Evolutionary conservation across 2,888 invertebrate genomes (phyloP).

Genomic region (Protonemura montana): DNA sequence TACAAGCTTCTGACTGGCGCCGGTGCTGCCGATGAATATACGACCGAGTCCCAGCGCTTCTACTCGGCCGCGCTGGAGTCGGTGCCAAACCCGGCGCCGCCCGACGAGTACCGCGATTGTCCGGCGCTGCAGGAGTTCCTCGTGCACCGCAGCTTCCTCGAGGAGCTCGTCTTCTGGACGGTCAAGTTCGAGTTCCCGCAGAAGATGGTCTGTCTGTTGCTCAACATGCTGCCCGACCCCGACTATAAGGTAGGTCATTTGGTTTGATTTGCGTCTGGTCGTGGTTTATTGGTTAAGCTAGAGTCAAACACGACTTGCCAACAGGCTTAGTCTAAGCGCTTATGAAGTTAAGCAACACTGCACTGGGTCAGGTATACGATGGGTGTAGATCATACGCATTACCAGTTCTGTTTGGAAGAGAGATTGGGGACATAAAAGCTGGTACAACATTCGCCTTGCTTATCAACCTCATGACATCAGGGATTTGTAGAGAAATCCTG

Average conservation of each 20-base stretch:
- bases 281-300: too few species aligned
- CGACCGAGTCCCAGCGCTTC: slow-evolving; percentile 75
- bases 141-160: slow-evolving; percentile 84
- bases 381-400: too few species aligned
- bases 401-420: too few species aligned
- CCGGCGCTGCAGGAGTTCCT: slow-evolving; percentile 81
- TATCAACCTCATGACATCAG: too few species aligned
- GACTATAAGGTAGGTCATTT: slow-evolving; percentile 96
- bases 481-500: too few species aligned
- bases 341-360: too few species aligned
- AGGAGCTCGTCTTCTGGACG: slow-evolving; percentile 98
- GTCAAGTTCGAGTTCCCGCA: slow-evolving; percentile 97
- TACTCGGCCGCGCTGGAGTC: slow-evolving; percentile 84
- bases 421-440: too few species aligned
- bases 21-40: slow-evolving; percentile 73
- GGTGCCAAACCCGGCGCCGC: slow-evolving; percentile 77
- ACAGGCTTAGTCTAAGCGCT: too few species aligned
- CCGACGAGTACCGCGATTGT: slow-evolving; percentile 79
- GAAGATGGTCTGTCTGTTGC: slow-evolving; percentile 91
- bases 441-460: too few species aligned
- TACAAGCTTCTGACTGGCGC: slow-evolving; percentile 72
- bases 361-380: too few species aligned
- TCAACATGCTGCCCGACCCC: slow-evolving; percentile 94
- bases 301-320: too few species aligned
- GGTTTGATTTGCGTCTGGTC: too few species aligned